Evolutionary conservation across 2,113 vertebrate genomes (phyloP).

Genomic region (Antidorcas marsupialis): DNA sequence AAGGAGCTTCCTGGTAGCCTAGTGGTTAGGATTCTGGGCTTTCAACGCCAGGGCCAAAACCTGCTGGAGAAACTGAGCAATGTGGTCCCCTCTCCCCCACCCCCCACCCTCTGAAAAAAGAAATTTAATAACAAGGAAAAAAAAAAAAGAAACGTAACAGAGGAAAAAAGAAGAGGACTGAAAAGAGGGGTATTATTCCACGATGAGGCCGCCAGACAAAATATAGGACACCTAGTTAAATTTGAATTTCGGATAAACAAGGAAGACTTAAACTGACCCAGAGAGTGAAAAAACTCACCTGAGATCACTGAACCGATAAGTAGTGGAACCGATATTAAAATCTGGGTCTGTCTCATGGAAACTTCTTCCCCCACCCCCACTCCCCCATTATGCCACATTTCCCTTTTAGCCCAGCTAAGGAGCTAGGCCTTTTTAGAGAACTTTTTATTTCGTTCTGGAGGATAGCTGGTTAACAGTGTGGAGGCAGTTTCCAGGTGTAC

Average conservation of each 20-base stretch:
- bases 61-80: not conserved
- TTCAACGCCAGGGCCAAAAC: not conserved
- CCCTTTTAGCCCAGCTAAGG: not conserved
- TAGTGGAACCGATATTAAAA: not conserved
- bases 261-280: not conserved
- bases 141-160: not conserved
- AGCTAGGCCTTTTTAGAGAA: not conserved
- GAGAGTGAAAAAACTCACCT: not conserved
- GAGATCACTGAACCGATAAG: not conserved
- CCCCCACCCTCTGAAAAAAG: not conserved
- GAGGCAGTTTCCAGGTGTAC: not conserved
- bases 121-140: not conserved
- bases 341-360: not conserved
- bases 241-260: not conserved
- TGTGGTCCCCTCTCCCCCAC: fast-evolving
- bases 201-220: not conserved
- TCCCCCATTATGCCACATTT: not conserved
- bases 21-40: not conserved
- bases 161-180: not conserved
- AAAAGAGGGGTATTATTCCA: not conserved
- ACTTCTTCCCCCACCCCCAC: too few relatives aligned
- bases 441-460: not conserved
- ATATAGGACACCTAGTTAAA: not conserved
- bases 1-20: not conserved
- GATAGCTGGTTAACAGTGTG: not conserved